Percentiles rank a stretch among this genome's conserved stretches.
These are phyloP conservation scores for Danionella cerebrum DNA, from an alignment of 2,113 vertebrate species.

Conservation along the genomic window DNA sequence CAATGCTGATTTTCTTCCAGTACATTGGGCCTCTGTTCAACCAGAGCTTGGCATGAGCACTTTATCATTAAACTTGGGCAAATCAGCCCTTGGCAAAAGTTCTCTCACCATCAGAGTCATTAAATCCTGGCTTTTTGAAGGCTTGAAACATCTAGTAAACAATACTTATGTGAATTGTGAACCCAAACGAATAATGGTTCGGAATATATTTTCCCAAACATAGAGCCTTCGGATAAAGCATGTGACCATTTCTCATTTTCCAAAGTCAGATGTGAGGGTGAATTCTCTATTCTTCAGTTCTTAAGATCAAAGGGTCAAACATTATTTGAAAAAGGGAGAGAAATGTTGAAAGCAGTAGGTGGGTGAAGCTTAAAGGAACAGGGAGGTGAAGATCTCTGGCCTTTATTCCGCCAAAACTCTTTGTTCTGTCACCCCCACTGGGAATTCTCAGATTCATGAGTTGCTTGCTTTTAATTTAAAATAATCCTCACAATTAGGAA, in stretches of 20 bases:
- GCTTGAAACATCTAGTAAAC: not conserved
- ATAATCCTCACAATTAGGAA: slow-evolving; percentile 60
- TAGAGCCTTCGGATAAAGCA: not conserved
- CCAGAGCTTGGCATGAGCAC: slow-evolving; percentile 34
- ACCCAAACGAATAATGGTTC: not conserved
- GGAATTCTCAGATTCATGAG: slow-evolving; percentile 35
- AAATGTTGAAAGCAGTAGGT: not conserved
- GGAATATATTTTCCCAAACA: not conserved
- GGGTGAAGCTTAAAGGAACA: slow-evolving; percentile 7
- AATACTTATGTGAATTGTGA: not conserved
- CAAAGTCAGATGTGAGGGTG: not conserved
- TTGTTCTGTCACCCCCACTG: slow-evolving; percentile 17
- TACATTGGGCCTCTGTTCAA: slow-evolving; percentile 41
- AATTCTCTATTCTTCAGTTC: not conserved
- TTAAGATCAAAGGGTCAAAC: not conserved
- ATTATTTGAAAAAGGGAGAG: not conserved
- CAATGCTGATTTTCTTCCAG: slow-evolving; percentile 39
- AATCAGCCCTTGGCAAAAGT: not conserved
- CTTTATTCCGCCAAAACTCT: not conserved
- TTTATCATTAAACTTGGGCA: not conserved
- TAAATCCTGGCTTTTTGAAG: not conserved
- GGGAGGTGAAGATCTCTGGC: not conserved
- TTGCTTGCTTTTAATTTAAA: slow-evolving; percentile 52
- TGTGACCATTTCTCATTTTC: not conserved
- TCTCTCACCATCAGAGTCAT: not conserved